phyloP scores from a whole-genome alignment of 2,888 invertebrate species.

The Gryllus longicercus region DNA sequence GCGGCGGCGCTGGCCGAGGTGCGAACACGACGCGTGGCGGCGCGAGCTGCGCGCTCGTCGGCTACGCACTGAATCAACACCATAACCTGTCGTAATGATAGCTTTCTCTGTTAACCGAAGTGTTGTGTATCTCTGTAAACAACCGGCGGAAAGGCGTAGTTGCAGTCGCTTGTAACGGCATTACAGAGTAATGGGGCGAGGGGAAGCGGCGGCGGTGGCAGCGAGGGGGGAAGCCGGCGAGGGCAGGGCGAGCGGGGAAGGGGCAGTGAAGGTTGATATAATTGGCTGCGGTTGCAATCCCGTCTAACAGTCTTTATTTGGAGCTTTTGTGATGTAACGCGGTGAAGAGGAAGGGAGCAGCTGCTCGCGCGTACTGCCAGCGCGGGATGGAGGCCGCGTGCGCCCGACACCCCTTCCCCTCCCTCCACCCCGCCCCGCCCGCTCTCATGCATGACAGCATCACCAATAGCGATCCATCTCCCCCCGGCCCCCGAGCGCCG shows the following conservation, averaged over 20 bases:
- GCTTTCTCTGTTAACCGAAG: background rate
- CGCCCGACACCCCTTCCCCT: background rate
- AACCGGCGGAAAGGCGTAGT: background rate
- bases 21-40: conserved; percentile 4
- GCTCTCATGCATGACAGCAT: background rate
- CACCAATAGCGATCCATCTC: conserved; percentile 6
- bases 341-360: conserved; percentile 6
- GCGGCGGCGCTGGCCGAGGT: background rate
- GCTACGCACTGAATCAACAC: background rate
- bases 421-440: too few species aligned
- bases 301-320: conserved; percentile 2
- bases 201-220: background rate
- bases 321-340: conserved; percentile 11
- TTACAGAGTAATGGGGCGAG: conserved; percentile 3
- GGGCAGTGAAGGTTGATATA: conserved; percentile 9
- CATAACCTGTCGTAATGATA: background rate
- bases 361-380: background rate
- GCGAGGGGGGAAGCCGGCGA: background rate
- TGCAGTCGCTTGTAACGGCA: background rate
- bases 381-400: background rate
- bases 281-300: conserved; percentile 17
- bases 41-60: background rate
- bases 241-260: background rate
- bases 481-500: background rate
- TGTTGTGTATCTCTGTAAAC: background rate